Evolutionary conservation across 2,113 vertebrate genomes (phyloP).

Genomic region (Condylura cristata): DNA sequence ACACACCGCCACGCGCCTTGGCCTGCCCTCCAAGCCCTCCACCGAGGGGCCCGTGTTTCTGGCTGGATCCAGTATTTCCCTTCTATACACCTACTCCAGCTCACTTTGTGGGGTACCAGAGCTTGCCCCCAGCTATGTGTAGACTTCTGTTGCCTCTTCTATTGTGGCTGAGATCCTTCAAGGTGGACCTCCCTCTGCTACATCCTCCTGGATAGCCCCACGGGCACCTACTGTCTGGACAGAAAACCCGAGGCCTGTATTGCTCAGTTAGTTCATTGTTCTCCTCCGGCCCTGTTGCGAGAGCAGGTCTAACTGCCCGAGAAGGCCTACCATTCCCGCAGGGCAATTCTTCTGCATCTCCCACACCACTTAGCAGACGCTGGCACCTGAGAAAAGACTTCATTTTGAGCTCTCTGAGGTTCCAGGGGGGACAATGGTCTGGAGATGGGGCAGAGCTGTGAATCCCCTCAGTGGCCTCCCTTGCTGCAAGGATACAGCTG

Average conservation of each 20-base stretch:
- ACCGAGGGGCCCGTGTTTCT: neutral
- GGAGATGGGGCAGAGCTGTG: neutral
- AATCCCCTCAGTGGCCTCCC: neutral
- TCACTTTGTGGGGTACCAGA: neutral
- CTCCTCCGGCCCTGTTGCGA: neutral
- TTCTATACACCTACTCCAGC: neutral
- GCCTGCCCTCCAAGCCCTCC: neutral
- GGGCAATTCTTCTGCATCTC: neutral
- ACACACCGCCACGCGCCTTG: fast-evolving
- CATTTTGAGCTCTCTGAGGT: neutral
- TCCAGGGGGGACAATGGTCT: neutral
- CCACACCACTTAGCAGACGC: neutral
- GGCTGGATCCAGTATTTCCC: neutral
- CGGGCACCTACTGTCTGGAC: neutral
- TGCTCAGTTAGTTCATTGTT: neutral
- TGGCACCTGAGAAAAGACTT: neutral
- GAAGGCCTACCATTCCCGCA: neutral
- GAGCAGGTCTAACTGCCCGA: neutral
- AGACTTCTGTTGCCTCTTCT: neutral
- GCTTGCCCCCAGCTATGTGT: neutral
- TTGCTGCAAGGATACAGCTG: neutral
- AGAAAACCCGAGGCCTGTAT: neutral
- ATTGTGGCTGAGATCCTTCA: neutral
- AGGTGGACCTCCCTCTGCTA: neutral
- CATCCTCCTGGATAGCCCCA: neutral